A percentile compares a stretch with the other conserved stretches of the same genome.
phyloP scores from a whole-genome alignment of 2,797 vertebrate genomes.

The Leptoclinus maculatus region DNA sequence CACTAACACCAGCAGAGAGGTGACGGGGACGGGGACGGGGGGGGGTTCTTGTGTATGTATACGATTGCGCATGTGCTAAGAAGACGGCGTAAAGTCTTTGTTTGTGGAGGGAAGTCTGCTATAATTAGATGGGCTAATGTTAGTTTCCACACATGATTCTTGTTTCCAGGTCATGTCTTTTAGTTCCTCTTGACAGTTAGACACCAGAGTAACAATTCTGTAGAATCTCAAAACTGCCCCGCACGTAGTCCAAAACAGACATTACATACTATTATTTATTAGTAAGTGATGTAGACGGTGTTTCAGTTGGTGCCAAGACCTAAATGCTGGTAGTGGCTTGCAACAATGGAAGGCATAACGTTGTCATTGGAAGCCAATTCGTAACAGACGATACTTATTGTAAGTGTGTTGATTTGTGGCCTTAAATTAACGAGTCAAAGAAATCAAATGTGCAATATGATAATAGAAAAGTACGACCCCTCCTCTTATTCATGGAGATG shows the following conservation, averaged over 20 bases:
- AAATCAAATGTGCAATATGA: neutral
- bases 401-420: neutral
- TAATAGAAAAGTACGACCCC: neutral
- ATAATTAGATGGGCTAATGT: conserved; percentile 41
- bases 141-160: conserved; percentile 19
- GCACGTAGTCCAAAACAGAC: neutral
- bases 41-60: neutral
- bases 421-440: neutral
- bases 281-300: neutral
- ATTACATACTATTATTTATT: neutral
- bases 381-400: neutral
- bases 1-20: conserved; percentile 44
- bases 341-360: neutral
- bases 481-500: neutral
- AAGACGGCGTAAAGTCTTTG: conserved; percentile 32
- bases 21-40: neutral
- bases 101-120: conserved; percentile 41
- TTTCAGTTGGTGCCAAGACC: neutral
- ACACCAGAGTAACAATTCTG: neutral
- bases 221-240: neutral
- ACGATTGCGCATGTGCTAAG: conserved; percentile 8
- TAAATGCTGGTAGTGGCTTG: neutral
- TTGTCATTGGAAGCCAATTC: neutral
- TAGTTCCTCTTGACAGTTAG: conserved; percentile 19
- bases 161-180: conserved; percentile 9